Percentiles rank a stretch among this genome's conserved stretches.
Conservation (phyloP, 2,113 vertebrate genomes). For the cattle (Bos taurus) region DNA sequence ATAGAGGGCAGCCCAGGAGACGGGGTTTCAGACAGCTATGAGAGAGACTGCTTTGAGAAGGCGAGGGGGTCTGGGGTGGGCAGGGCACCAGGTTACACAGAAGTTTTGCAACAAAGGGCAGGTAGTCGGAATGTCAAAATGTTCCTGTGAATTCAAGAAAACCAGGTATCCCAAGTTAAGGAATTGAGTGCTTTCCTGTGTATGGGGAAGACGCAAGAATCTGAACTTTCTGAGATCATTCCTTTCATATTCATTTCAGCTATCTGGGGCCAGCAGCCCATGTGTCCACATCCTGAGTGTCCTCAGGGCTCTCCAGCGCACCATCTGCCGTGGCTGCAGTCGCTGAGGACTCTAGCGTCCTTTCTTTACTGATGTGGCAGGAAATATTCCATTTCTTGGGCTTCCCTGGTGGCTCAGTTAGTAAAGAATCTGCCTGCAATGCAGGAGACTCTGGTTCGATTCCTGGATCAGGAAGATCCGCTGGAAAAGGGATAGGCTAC, state of each 20-base stretch:
- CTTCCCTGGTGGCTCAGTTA: background rate
- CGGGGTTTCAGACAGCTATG: background rate
- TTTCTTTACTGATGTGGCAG: background rate
- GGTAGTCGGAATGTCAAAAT: background rate
- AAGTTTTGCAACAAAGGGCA: background rate
- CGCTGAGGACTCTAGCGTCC: accelerated
- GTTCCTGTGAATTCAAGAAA: background rate
- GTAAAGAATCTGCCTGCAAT: accelerated
- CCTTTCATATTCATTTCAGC: background rate
- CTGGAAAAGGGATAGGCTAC: background rate
- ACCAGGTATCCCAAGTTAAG: background rate
- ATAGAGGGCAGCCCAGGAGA: background rate
- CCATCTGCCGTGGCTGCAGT: accelerated
- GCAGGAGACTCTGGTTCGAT: background rate
- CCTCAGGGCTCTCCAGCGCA: background rate
- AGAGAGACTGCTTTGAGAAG: background rate
- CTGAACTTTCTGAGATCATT: background rate
- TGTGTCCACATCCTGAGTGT: background rate
- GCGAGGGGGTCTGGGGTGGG: accelerated
- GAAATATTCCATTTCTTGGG: background rate
- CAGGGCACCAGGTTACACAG: background rate
- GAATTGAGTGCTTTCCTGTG: background rate
- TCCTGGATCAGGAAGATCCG: accelerated
- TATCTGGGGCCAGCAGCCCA: background rate
- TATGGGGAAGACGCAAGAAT: accelerated